Evolutionary conservation across 2,888 invertebrate genomes (phyloP), one percentile per base, ranked within the genome.

Genomic region (Lydus trimaculatus): DNA sequence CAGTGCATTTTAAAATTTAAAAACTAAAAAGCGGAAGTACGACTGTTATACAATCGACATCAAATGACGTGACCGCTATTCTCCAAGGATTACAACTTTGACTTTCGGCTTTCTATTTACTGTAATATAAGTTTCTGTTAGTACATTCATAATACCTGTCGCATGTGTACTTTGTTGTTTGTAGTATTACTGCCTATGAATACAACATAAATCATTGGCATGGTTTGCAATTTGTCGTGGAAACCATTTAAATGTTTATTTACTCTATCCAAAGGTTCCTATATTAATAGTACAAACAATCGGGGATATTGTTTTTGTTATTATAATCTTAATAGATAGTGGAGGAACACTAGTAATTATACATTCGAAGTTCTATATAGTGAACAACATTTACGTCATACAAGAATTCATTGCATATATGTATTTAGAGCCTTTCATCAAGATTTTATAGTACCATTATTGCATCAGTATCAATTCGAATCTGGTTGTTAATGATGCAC

Each of bases 81-180:
- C 28, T 28, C 23, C 9, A 48, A 20, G 64, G 13, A 52, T 65
- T 62, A 33, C 33, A 31, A 20, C 61, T 68, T 56, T 58, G 58
- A 68, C 65, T 69, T 65, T 65, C 33, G 62, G 39, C 63, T 31
- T 65, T 69, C 65, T 69, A 43, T 65, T 63, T 65, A 48, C 20
- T 48, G 11, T 20, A 48, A 36, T 63, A 28, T 63, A 25, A 20
- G 52, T 63, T 69, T 63, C 65, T 15, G 62, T 31, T 63, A 25
- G 62, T 62, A 64, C 62, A 63, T 69, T 69, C 63, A 65, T 65
- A 69, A 65, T 65, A 63, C 63, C 52, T n/a, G 31, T 65, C 63
- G 69, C 65, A 65, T 69, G 67, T 61, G 58, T 65, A 64, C 62
- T 65, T 63, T 31, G 60, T 63, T 69, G 69, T 68, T 68, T 62